Percentiles rank a stretch among this genome's conserved stretches.
These are phyloP conservation scores for Platalea minor DNA, from an alignment of 2,797 vertebrate genomes.

Conservation along the genomic window DNA sequence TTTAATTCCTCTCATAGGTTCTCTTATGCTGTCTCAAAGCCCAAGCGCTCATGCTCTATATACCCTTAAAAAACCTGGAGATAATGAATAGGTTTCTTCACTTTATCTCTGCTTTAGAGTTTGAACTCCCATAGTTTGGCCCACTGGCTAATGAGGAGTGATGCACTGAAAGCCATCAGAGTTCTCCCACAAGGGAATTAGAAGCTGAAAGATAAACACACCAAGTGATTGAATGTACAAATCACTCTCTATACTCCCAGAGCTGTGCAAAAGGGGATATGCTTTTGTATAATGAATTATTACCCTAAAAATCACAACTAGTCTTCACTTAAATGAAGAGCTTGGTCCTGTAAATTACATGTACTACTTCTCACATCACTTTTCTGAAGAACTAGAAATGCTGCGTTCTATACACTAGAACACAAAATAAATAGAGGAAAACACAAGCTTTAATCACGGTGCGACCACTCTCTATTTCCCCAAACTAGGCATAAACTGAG, in stretches of 20 bases:
- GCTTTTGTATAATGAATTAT: neutral
- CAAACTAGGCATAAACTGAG: neutral
- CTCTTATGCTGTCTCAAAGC: neutral
- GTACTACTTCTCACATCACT: neutral
- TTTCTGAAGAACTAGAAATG: neutral
- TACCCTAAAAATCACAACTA: neutral
- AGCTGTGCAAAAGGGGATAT: neutral
- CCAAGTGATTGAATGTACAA: neutral
- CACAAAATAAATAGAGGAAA: neutral
- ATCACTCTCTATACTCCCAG: neutral
- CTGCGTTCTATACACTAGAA: neutral
- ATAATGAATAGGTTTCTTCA: neutral
- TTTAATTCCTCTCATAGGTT: neutral
- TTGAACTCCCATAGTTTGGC: neutral
- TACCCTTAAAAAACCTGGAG: neutral
- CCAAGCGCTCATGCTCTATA: rapidly evolving
- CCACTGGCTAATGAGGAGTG: neutral
- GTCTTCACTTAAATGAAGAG: neutral
- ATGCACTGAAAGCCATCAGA: neutral
- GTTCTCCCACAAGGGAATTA: neutral
- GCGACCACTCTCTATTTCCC: neutral
- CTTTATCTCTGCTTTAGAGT: neutral
- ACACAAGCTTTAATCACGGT: neutral
- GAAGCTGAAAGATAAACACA: neutral
- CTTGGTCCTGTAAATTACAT: neutral